A percentile compares a stretch with the other conserved stretches of the same genome.
Conservation (phyloP, 2,888 invertebrate species). For the Netelia fuscicornis region DNA sequence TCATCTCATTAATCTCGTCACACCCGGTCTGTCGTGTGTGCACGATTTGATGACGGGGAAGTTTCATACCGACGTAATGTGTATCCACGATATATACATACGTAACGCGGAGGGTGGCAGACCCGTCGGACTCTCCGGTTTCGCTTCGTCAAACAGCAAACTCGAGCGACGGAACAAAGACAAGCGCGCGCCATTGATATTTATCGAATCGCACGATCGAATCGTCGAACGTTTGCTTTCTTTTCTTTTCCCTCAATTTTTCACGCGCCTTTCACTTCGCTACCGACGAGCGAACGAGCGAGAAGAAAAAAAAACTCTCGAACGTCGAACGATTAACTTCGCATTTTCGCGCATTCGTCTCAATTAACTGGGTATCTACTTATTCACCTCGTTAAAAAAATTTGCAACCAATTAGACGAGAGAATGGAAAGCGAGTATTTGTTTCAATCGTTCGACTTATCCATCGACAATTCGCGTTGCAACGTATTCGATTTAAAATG, state of each 20-base stretch:
- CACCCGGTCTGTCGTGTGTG: conserved; percentile 45
- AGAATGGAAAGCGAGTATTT: too few relatives aligned
- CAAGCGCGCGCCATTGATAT: conserved; percentile 13
- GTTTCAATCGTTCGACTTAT: too few relatives aligned
- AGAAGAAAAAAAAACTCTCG: too few relatives aligned
- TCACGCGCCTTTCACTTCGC: conserved; percentile 6
- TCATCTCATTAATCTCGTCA: conserved; percentile 61
- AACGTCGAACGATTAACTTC: too few relatives aligned
- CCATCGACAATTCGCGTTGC: too few relatives aligned
- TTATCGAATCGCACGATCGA: conserved; percentile 34
- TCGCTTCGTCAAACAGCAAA: conserved; percentile 54
- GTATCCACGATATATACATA: conserved; percentile 17
- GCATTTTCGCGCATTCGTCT: too few relatives aligned
- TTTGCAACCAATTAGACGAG: too few relatives aligned
- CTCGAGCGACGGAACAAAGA: conserved; percentile 30
- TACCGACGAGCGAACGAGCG: not conserved
- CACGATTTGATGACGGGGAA: conserved; percentile 23
- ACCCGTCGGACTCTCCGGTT: conserved; percentile 45
- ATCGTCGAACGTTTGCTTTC: conserved; percentile 10
- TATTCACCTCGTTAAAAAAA: too few relatives aligned
- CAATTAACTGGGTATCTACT: too few relatives aligned
- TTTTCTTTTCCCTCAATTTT: conserved; percentile 27
- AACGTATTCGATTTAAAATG: not conserved
- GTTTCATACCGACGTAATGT: conserved; percentile 24
- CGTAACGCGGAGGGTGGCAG: conserved; percentile 15